Percentiles rank a stretch among this genome's conserved stretches.
These are phyloP conservation scores for Pentamera pediparva DNA, from an alignment of 53 echinoderm and acorn worm species.

Conservation along the genomic window DNA sequence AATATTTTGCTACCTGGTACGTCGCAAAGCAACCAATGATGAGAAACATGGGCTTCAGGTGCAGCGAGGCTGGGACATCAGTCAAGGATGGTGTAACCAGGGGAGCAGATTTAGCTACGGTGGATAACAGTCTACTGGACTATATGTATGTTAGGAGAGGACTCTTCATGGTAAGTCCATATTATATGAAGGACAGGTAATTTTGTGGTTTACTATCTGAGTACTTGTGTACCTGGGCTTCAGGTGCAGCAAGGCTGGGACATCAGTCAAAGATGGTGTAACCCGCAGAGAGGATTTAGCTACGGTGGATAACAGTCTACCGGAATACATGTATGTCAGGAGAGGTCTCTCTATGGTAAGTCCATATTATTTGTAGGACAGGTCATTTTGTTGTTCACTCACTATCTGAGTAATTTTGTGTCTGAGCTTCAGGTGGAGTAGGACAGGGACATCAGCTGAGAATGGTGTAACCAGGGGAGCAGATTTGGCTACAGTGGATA, in stretches of 20 bases:
- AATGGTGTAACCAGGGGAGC: constrained; percentile 62
- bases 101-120: constrained; percentile 56
- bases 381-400: neutral
- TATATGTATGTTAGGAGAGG: constrained; percentile 62
- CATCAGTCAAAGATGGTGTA: constrained; percentile 39
- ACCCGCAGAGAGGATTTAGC: constrained; percentile 60
- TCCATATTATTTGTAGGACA: neutral
- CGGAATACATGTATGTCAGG: constrained; percentile 77
- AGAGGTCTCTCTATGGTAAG: constrained; percentile 71
- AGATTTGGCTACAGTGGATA: constrained; percentile 41
- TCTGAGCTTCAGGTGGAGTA: constrained; percentile 52
- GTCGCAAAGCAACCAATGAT: constrained; percentile 75
- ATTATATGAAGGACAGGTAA: neutral
- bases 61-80: constrained; percentile 32
- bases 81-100: constrained; percentile 50
- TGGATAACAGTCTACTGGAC: constrained; percentile 71
- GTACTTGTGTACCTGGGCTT: constrained; percentile 37
- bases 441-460: constrained; percentile 5
- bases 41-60: constrained; percentile 41
- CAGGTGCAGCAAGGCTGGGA: constrained; percentile 46
- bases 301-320: constrained; percentile 52
- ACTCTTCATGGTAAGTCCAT: constrained; percentile 66
- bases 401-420: neutral
- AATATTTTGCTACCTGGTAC: constrained; percentile 67
- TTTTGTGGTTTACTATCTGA: neutral